Evolutionary conservation across 2,797 vertebrate genomes (phyloP).

Genomic region (Mormyrops boulengeri): DNA sequence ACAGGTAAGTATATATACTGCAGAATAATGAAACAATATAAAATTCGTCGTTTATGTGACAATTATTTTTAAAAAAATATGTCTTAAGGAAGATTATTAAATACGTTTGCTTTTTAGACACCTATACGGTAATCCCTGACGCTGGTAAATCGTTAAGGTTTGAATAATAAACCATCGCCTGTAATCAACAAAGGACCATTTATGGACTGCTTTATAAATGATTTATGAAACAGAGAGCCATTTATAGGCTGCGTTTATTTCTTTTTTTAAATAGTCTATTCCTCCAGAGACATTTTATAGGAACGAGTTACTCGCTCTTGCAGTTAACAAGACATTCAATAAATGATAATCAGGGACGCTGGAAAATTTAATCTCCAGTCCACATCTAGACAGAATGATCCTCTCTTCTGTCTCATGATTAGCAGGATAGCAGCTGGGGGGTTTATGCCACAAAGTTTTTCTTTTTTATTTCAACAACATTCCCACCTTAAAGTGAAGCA

Average conservation of each 20-base stretch:
- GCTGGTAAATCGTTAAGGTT: neutral
- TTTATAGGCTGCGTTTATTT: neutral
- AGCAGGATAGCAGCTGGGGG: too few relatives aligned
- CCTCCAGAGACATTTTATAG: neutral
- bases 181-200: neutral
- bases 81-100: neutral
- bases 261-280: neutral
- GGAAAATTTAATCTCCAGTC: too few relatives aligned
- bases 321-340: too few relatives aligned
- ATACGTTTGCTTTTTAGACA: neutral
- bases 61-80: neutral
- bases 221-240: neutral
- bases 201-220: neutral
- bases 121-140: neutral
- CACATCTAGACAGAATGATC: too few relatives aligned
- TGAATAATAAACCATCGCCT: neutral
- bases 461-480: too few relatives aligned
- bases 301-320: neutral
- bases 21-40: neutral
- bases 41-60: neutral
- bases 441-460: too few relatives aligned
- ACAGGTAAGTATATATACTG: neutral
- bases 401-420: too few relatives aligned
- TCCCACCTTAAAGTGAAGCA: too few relatives aligned
- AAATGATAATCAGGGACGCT: too few relatives aligned